Evolutionary conservation across 2,797 vertebrate species (phyloP), one percentile per base, ranked within the genome.

Genomic region (Myotis findleyi): DNA sequence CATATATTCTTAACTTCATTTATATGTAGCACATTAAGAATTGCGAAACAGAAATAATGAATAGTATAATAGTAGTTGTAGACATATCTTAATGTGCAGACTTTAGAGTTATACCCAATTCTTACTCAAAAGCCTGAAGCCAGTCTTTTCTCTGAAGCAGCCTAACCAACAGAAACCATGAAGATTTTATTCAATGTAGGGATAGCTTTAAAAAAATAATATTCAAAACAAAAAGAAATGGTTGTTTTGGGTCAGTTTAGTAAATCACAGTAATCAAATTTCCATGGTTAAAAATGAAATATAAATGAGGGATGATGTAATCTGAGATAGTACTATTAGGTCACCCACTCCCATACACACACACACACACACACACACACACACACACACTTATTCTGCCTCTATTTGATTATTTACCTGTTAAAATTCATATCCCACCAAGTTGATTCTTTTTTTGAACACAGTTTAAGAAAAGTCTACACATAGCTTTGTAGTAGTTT

Each of bases 361-460:
- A 9, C 55, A 25, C 55, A 23, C 55, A 57, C 55, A 57, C 55
- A 57, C 55, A 9, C 55, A 25, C 55, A 23, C 55, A 25, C 11
- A 3, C 38, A 38, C 18, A 38, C 18, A 53, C 20, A 33, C 64
- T 80, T 73, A 11, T 72, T 89, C 11, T 71, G 3, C 76, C 51
- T 92, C 41, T 75, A 3, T 95, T 86, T 49, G 14, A 51, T 82
- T 95, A 87, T 84, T 95, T 8, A 41, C 4, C 38, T 81, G 33
- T 91, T 94, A 73, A 95, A 96, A 89, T 89, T 89, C 80, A 82
- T 47, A 44, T 68, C 66, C 53, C 30, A 69, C 64, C 14, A 81
- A 73, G 68, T 66, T 27, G 30, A 87, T 85, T 92, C 62, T 72
- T 93, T 55, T 93, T 95, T 94, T 84, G 27, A 96, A 86, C 3